These are phyloP conservation scores for Teleopsis dalmanni DNA, from an alignment of 1,140 invertebrate genomes.

Conservation along the genomic window DNA sequence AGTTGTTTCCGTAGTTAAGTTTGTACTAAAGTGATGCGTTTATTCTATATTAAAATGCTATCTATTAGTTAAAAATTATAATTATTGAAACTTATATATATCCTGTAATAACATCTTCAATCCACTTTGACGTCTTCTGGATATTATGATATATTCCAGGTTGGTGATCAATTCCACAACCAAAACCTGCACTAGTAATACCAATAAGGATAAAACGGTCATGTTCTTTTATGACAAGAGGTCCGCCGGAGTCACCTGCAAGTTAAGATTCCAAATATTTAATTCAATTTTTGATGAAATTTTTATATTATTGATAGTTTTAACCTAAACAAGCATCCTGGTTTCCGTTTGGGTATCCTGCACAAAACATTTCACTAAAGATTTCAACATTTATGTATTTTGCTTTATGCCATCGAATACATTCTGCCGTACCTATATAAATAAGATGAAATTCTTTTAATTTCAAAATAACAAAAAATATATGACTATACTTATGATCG, in stretches of 20 bases:
- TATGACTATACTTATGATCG: conserved; percentile 59
- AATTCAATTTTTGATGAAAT: background rate
- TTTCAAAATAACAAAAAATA: background rate
- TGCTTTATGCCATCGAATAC: conserved; percentile 68
- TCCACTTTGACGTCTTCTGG: conserved; percentile 63
- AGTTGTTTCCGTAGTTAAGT: too few species aligned
- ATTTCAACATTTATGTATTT: conserved; percentile 68
- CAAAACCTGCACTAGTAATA: conserved; percentile 79
- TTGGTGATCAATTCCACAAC: conserved; percentile 76
- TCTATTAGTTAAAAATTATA: background rate
- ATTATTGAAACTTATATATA: conserved; percentile 13
- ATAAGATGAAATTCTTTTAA: background rate
- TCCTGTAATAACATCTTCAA: conserved; percentile 47
- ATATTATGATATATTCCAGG: conserved; percentile 80
- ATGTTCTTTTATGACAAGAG: conserved; percentile 57
- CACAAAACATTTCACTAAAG: conserved; percentile 71
- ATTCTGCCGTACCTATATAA: conserved; percentile 55
- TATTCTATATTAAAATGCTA: too few species aligned
- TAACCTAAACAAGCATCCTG: conserved; percentile 73
- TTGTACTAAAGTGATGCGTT: too few species aligned
- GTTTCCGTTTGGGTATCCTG: conserved; percentile 70
- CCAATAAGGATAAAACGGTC: conserved; percentile 70
- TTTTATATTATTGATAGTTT: background rate
- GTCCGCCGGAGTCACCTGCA: conserved; percentile 75
- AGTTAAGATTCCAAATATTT: conserved; percentile 5